These are phyloP conservation scores for Triplophysa rosa DNA, from an alignment of 2,113 vertebrate genomes.

Conservation along the genomic window DNA sequence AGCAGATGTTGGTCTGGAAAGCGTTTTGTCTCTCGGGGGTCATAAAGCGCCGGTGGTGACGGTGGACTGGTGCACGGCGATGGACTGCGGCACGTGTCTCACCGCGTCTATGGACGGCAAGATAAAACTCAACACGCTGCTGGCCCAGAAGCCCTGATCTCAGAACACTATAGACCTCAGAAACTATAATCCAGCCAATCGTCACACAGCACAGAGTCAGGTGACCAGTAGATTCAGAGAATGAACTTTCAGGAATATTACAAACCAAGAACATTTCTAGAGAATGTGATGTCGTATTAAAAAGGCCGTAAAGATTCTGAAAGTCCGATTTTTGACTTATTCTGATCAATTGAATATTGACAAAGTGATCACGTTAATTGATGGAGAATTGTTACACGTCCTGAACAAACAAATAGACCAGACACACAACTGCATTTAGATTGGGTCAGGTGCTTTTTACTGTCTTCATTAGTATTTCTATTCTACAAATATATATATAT, in stretches of 20 bases:
- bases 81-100: constrained; percentile 96
- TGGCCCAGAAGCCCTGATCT: constrained; percentile 85
- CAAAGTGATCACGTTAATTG: neutral
- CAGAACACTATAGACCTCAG: no score
- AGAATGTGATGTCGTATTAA: no score
- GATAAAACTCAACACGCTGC: constrained; percentile 93
- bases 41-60: constrained; percentile 96
- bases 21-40: constrained; percentile 86
- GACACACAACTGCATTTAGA: neutral
- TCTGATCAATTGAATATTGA: no score
- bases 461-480: neutral
- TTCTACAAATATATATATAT: neutral
- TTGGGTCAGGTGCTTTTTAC: neutral
- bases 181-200: no score
- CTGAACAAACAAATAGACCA: neutral
- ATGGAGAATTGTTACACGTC: neutral
- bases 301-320: no score
- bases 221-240: neutral
- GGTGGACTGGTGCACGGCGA: constrained; percentile 92
- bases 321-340: no score
- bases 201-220: no score
- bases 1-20: constrained; percentile 83
- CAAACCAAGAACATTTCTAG: neutral
- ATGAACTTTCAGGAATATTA: neutral
- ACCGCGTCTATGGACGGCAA: constrained; percentile 98